Evolutionary conservation across 2,888 invertebrate genomes (phyloP).

Genomic region (Nasonovia ribisnigri): DNA sequence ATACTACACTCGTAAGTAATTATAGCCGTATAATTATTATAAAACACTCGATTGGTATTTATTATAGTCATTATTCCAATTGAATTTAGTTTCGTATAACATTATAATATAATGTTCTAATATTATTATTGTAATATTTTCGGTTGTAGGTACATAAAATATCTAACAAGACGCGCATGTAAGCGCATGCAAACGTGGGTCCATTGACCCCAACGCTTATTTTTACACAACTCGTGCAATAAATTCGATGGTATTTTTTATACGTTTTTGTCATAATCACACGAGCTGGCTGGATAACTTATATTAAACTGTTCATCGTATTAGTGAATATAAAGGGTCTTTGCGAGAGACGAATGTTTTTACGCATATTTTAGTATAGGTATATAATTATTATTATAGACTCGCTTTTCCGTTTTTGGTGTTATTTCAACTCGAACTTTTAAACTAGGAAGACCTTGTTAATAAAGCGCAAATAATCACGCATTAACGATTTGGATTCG

Average conservation of each 20-base stretch:
- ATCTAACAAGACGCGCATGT: not conserved
- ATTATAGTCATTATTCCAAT: not conserved
- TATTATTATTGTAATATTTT: not conserved
- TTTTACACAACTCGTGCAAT: slow-evolving; percentile 14
- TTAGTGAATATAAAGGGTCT: not conserved
- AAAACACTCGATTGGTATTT: not conserved
- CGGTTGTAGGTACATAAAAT: not conserved
- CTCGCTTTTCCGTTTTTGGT: not conserved
- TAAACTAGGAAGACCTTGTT: not conserved
- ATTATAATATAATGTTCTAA: not conserved
- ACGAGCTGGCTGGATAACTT: not conserved
- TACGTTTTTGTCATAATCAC: not conserved
- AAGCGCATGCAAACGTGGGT: not conserved
- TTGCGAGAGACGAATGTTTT: not conserved
- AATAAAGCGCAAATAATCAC: not conserved
- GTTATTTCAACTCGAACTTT: not conserved
- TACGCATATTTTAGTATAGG: not conserved
- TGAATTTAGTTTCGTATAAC: not conserved
- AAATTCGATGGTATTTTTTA: not conserved
- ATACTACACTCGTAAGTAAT: not conserved
- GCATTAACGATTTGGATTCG: not conserved
- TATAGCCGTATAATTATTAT: not conserved
- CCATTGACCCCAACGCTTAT: not conserved
- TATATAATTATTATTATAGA: not conserved
- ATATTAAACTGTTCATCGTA: not conserved